Evolutionary conservation across 1,140 invertebrate genomes (phyloP).

Genomic region (Neotoxoptera formosana): DNA sequence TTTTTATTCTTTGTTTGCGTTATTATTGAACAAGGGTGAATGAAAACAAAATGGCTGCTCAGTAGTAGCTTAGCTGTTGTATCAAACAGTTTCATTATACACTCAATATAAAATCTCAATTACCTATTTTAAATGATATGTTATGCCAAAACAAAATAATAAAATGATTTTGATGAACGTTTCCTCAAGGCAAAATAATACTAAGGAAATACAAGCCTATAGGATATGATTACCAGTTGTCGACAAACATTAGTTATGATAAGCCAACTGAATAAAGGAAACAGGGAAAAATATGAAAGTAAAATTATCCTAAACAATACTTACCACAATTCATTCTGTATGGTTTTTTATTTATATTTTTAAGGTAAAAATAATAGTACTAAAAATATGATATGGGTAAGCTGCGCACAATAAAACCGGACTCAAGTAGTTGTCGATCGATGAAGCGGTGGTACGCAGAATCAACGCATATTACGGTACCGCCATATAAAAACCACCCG

Average conservation of each 20-base stretch:
- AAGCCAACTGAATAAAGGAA: constrained; percentile 4
- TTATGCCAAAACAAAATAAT: constrained; percentile 29
- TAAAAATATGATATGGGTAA: constrained; percentile 55
- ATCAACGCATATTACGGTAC: constrained; percentile 8
- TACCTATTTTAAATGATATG: neutral
- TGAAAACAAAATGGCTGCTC: constrained; percentile 34
- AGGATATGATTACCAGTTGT: neutral
- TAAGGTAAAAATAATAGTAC: constrained; percentile 34
- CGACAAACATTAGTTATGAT: neutral
- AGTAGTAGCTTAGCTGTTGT: neutral
- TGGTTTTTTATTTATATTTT: constrained; percentile 41
- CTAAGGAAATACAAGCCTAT: neutral
- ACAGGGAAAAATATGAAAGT: constrained; percentile 13
- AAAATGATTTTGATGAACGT: neutral
- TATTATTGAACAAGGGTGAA: neutral
- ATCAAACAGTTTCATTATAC: neutral
- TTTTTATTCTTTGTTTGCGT: constrained; percentile 10
- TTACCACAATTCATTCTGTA: constrained; percentile 44
- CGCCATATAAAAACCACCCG: constrained; percentile 36
- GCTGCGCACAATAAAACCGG: constrained; percentile 29
- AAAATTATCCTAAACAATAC: constrained; percentile 41
- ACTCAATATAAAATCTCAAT: neutral
- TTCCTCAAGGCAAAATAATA: neutral
- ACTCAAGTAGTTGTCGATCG: constrained; percentile 50
- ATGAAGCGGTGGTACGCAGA: constrained; percentile 54